Evolutionary conservation across 2,113 vertebrate species (phyloP).

Genomic region (Bujurquina vittata): DNA sequence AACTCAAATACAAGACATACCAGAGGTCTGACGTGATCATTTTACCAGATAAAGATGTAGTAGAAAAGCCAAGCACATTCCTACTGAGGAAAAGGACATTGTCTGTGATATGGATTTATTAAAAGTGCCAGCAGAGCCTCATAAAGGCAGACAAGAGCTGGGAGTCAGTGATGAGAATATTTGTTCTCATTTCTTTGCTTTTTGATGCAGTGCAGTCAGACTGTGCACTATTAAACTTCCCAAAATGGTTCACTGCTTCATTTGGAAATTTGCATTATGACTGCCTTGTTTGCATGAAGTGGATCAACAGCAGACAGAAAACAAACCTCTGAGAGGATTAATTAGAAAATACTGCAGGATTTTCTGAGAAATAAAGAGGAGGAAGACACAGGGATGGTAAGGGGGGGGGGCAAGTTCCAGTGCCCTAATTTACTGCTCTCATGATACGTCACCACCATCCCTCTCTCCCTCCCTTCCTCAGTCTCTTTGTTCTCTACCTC

Average conservation of each 20-base stretch:
- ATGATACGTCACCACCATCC: conserved; percentile 40
- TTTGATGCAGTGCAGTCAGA: conserved; percentile 58
- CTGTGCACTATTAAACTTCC: conserved; percentile 26
- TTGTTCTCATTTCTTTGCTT: conserved; percentile 28
- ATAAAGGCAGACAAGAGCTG: not conserved
- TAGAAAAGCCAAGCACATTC: not conserved
- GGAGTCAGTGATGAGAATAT: not conserved
- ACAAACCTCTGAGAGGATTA: conserved; percentile 42
- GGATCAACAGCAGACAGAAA: conserved; percentile 30
- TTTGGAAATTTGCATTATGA: conserved; percentile 44
- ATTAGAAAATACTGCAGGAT: conserved; percentile 64
- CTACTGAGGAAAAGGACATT: not conserved
- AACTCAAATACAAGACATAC: not conserved
- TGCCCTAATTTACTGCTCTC: conserved; percentile 66
- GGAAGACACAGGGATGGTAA: not conserved
- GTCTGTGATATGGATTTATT: not conserved
- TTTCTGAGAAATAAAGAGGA: conserved; percentile 33
- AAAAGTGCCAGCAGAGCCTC: not conserved
- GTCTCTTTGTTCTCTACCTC: conserved; percentile 45
- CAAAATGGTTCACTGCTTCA: conserved; percentile 18
- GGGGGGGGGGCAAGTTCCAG: conserved; percentile 41
- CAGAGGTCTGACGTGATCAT: conserved; percentile 6
- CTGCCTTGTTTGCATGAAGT: conserved; percentile 19
- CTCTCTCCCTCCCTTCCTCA: conserved; percentile 26
- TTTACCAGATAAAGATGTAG: not conserved